Conservation (phyloP, 1,140 invertebrate genomes). For the Gryllus bimaculatus region DNA sequence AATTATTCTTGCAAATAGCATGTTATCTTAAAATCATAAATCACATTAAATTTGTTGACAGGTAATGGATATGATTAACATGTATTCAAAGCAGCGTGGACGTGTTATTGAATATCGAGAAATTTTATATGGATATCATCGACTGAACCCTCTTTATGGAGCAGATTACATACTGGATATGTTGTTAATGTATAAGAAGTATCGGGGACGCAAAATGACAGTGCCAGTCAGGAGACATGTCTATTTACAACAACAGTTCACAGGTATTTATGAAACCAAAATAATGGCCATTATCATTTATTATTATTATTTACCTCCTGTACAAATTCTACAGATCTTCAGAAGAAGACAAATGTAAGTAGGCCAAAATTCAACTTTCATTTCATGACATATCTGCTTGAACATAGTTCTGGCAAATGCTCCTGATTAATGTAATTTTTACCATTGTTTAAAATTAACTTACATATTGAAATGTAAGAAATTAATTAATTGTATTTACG, state of each 20-base stretch:
- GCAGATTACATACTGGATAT: slow-evolving; percentile 90
- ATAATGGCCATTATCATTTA: not conserved
- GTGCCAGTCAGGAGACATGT: slow-evolving; percentile 86
- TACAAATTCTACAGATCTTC: not conserved
- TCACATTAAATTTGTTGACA: slow-evolving; percentile 29
- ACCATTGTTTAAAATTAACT: no score
- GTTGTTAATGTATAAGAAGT: slow-evolving; percentile 85
- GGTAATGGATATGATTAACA: slow-evolving; percentile 91
- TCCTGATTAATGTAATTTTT: no score
- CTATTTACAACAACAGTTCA: slow-evolving; percentile 87
- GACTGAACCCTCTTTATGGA: slow-evolving; percentile 73
- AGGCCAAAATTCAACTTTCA: no score
- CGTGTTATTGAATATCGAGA: slow-evolving; percentile 92
- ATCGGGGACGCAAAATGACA: slow-evolving; percentile 86
- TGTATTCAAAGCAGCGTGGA: slow-evolving; percentile 81
- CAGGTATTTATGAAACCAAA: slow-evolving; percentile 41
- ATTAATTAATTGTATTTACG: no score
- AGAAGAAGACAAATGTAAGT: no score
- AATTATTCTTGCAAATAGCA: no score
- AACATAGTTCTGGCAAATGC: no score
- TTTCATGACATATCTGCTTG: no score
- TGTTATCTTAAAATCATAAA: no score
- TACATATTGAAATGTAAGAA: no score
- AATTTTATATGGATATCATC: slow-evolving; percentile 85
- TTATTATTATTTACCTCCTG: not conserved